Evolutionary conservation across 37 sponge, comb jelly and placozoan species (phyloP).

Genomic region (Petrosia ficiformis): DNA sequence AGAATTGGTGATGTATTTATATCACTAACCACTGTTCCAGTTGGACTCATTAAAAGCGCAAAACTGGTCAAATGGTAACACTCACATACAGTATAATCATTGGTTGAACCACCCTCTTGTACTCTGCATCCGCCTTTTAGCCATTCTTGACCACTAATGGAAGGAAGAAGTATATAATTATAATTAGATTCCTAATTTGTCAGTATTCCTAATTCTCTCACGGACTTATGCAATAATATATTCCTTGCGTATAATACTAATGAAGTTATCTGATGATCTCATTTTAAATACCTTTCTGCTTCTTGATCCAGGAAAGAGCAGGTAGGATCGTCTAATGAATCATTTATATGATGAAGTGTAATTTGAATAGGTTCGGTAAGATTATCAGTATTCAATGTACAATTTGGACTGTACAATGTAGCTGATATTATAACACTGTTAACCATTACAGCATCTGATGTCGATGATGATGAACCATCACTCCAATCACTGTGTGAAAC

Average conservation of each 20-base stretch:
- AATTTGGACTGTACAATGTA: slow-evolving; percentile 8
- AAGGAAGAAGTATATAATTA: background rate
- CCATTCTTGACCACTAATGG: slow-evolving; percentile 9
- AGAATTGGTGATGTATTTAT: too few species aligned
- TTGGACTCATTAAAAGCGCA: slow-evolving; percentile 71
- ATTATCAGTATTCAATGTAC: slow-evolving; percentile 18
- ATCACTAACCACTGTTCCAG: slow-evolving; percentile 25
- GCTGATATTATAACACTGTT: slow-evolving; percentile 58
- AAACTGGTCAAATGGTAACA: slow-evolving; percentile 78
- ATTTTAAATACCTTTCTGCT: slow-evolving; percentile 16
- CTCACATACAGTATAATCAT: slow-evolving; percentile 48
- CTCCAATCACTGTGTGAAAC: slow-evolving; percentile 31
- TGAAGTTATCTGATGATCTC: slow-evolving; percentile 8
- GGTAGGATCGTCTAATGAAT: background rate
- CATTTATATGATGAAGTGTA: slow-evolving; percentile 38
- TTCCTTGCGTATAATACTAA: slow-evolving; percentile 19
- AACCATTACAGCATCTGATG: slow-evolving; percentile 6
- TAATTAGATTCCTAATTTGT: background rate
- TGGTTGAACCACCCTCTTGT: background rate
- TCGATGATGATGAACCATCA: background rate
- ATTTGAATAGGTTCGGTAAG: slow-evolving; percentile 43
- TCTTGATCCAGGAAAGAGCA: slow-evolving; percentile 35
- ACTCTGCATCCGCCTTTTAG: slow-evolving; percentile 17
- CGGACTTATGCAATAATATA: slow-evolving; percentile 12
- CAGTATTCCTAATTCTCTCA: slow-evolving; percentile 2